Base-by-base conservation (phyloP, 2,797 vertebrate genomes). In the Limosa lapponica region DNA sequence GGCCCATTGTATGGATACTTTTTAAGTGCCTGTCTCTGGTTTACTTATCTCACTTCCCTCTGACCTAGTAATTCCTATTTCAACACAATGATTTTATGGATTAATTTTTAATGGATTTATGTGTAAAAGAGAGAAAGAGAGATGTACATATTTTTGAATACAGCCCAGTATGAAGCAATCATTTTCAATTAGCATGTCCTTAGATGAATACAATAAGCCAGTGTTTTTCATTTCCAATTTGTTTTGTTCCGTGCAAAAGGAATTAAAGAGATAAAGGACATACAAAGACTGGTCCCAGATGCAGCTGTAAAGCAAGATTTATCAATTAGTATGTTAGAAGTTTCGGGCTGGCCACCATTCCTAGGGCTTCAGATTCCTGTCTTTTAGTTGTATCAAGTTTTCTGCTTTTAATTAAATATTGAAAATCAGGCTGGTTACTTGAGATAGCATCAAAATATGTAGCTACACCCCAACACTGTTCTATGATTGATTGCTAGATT, bases 261-360 rank as follows among this genome's bases (percentile, higher is more conserved):
- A 96, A 96, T 95, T 96, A 95, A 87, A 94, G 65, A 96, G 96
- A 97, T 97, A 97, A 97, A 97, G 94, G 72, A 86, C 89, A 61
- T 54, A 84, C 36, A 90, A 95, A 86, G 94, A 89, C 86, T 69
- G 46, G 71, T 95, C 95, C 95, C 95, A 97, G 91, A 97, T 97
- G 94, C 77, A 90, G 90, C 55, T 81, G 65, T 89, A 96, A 94
- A 96, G 81, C 72, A 93, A 92, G 89, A 95, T 80, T 95, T 96
- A 93, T 91, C 93, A 93, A 55, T 62, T 82, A 87, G 48, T 41
- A 83, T 32, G 43, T 83, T 77, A 94, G 74, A 92, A 93, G 54
- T 69, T 92, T 71, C 82, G 93, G 82, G 49, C 87, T 93, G 87
- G 77, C 65, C 91, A 91, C 90, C 77, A 93, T 57, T 93, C 62